Evolutionary conservation across 35 echinoderm and acorn worm species (phyloP).

Genomic region (Heliocidaris tuberculata): DNA sequence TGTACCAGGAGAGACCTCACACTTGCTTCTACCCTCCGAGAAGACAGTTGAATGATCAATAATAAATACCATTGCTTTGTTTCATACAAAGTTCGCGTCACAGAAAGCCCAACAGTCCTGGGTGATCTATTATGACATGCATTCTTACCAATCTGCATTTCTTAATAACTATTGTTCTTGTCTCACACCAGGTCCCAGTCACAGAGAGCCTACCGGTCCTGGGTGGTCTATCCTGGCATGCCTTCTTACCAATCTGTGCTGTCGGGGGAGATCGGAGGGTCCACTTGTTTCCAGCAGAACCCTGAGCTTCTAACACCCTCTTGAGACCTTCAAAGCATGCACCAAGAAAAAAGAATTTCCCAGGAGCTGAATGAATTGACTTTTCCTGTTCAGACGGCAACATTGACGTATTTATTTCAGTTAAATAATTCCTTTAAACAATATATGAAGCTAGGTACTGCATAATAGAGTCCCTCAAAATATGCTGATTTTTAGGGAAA

Average conservation of each 20-base stretch:
- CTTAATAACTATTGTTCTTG: not conserved
- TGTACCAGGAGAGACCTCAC: too few species aligned
- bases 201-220: conserved; percentile 68
- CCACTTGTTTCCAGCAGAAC: conserved; percentile 75
- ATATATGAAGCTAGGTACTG: too few species aligned
- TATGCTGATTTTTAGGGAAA: too few species aligned
- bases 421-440: not conserved
- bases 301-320: conserved; percentile 17
- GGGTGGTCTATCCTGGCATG: conserved; percentile 88
- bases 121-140: too few species aligned
- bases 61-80: too few species aligned
- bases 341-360: not conserved
- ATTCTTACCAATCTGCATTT: too few species aligned
- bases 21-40: too few species aligned
- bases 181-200: conserved; percentile 67
- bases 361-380: too few species aligned
- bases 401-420: not conserved
- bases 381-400: not conserved
- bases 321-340: not conserved
- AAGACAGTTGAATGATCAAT: too few species aligned
- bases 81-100: too few species aligned
- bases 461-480: too few species aligned
- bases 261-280: conserved; percentile 79
- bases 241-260: conserved; percentile 85
- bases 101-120: too few species aligned